Percentiles rank a stretch among this genome's conserved stretches.
phyloP scores from a whole-genome alignment of 2,888 invertebrate genomes.

The Synergus gifuensis region DNA sequence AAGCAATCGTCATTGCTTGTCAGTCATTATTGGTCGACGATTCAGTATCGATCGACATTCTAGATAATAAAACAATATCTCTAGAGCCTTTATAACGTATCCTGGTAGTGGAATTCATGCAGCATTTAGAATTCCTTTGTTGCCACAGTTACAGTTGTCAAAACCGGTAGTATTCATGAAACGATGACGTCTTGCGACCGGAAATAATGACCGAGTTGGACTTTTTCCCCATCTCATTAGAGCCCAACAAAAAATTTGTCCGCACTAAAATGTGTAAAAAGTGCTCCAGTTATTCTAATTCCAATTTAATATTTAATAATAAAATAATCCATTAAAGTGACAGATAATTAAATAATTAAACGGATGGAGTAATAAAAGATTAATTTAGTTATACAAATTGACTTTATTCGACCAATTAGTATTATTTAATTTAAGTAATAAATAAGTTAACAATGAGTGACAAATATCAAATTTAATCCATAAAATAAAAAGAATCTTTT shows the following conservation, averaged over 20 bases:
- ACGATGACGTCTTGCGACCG: slow-evolving; percentile 23
- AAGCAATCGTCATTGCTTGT: slow-evolving; percentile 28
- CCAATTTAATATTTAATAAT: not conserved
- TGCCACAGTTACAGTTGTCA: not conserved
- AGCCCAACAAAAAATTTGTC: not conserved
- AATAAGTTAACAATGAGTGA: slow-evolving; percentile 21
- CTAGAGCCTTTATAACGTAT: slow-evolving; percentile 43
- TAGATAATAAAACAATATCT: slow-evolving; percentile 62
- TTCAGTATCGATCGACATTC: slow-evolving; percentile 59
- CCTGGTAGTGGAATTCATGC: slow-evolving; percentile 6
- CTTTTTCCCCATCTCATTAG: slow-evolving; percentile 24
- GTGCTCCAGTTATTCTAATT: too few relatives aligned
- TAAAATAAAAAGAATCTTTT: not conserved
- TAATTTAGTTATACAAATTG: not conserved
- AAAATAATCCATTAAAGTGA: not conserved
- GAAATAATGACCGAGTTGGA: slow-evolving; percentile 27
- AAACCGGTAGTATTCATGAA: slow-evolving; percentile 20
- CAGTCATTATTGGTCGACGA: slow-evolving; percentile 21
- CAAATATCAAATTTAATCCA: not conserved
- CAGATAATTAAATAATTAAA: not conserved
- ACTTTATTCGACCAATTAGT: not conserved
- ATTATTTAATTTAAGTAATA: not conserved
- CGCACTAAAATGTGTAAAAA: not conserved
- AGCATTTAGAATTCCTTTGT: slow-evolving; percentile 16
- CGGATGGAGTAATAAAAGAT: not conserved